Evolutionary conservation across 2,888 invertebrate species (phyloP).

Genomic region (Morpho helenor): DNA sequence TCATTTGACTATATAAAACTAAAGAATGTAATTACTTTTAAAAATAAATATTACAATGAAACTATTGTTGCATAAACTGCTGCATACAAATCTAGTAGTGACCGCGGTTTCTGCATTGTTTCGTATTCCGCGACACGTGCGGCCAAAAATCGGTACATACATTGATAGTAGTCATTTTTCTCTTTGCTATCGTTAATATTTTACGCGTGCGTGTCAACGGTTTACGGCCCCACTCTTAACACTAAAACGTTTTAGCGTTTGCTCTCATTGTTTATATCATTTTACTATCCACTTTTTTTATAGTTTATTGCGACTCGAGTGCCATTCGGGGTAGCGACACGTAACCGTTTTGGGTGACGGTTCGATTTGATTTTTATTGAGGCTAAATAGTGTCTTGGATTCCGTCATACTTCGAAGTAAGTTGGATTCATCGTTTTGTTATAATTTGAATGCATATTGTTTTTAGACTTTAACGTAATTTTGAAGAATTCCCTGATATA

Average conservation of each 20-base stretch:
- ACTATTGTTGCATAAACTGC: no score
- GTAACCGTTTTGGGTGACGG: conserved; percentile 53
- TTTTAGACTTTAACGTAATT: no score
- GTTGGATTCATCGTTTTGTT: background rate
- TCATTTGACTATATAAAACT: no score
- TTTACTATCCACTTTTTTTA: conserved; percentile 74
- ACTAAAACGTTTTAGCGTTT: conserved; percentile 76
- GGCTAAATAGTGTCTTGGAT: conserved; percentile 46
- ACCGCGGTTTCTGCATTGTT: no score
- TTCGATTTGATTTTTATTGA: conserved; percentile 66
- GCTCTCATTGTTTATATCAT: conserved; percentile 77
- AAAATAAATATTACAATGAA: no score
- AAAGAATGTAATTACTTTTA: no score
- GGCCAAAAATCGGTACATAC: conserved; percentile 73
- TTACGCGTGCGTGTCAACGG: conserved; percentile 77
- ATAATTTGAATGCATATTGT: background rate
- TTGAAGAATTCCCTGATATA: no score
- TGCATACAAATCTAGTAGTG: no score
- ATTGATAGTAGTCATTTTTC: conserved; percentile 77
- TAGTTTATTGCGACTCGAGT: conserved; percentile 69
- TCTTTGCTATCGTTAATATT: conserved; percentile 77
- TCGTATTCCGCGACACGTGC: conserved; percentile 18
- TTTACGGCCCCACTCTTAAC: conserved; percentile 77
- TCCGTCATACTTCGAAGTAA: conserved; percentile 14
- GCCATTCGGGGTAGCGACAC: conserved; percentile 59